phyloP scores from a whole-genome alignment of 1,140 invertebrate genomes.

The Cardiocondyla obscurior region DNA sequence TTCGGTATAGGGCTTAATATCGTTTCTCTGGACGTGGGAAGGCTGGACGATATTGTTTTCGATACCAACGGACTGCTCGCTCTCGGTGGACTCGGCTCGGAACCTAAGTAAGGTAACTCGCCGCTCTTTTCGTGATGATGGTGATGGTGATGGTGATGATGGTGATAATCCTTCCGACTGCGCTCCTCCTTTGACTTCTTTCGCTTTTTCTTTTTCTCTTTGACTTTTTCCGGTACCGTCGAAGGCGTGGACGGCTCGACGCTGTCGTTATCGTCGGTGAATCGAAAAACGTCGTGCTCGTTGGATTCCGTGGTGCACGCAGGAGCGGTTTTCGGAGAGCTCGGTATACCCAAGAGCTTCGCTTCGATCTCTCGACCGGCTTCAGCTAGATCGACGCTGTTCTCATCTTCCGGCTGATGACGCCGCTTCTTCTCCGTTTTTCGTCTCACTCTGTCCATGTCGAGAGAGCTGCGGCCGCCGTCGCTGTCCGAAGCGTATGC shows the following conservation, averaged over 20 bases:
- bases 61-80: slow-evolving; percentile 80
- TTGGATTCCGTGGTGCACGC: slow-evolving; percentile 77
- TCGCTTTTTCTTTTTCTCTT: slow-evolving; percentile 92
- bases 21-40: slow-evolving; percentile 81
- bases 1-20: slow-evolving; percentile 86
- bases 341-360: slow-evolving; percentile 86
- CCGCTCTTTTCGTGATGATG: slow-evolving; percentile 81
- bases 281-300: slow-evolving; percentile 85
- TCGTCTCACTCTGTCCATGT: slow-evolving; percentile 77
- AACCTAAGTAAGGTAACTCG: slow-evolving; percentile 78
- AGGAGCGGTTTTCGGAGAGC: slow-evolving; percentile 73
- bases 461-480: slow-evolving; percentile 73
- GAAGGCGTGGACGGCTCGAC: slow-evolving; percentile 80
- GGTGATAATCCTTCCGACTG: slow-evolving; percentile 87
- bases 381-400: slow-evolving; percentile 91
- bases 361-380: slow-evolving; percentile 92
- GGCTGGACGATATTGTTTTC: slow-evolving; percentile 77
- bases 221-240: slow-evolving; percentile 83
- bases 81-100: slow-evolving; percentile 79
- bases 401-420: slow-evolving; percentile 87
- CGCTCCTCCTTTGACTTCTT: slow-evolving; percentile 92
- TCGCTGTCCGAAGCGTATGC: slow-evolving; percentile 79
- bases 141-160: slow-evolving; percentile 86
- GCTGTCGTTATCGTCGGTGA: slow-evolving; percentile 87
- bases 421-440: slow-evolving; percentile 89